phyloP scores from a whole-genome alignment of 1,140 invertebrate species.

The Temnothorax longispinosus region DNA sequence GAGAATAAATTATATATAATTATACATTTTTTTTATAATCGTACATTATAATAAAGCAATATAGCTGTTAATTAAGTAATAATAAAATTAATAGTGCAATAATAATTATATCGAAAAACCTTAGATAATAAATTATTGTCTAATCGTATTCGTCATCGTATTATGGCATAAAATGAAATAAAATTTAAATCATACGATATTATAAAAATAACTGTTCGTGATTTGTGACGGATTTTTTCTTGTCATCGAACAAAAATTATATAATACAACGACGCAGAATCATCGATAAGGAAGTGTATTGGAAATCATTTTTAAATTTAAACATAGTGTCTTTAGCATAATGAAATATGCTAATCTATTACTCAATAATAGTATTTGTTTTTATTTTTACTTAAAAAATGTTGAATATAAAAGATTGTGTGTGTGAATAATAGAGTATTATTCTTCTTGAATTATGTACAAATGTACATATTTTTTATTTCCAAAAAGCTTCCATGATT shows the following conservation, averaged over 20 bases:
- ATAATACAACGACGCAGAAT: slow-evolving; percentile 4
- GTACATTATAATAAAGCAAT: no score
- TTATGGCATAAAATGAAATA: background rate
- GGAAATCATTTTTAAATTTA: slow-evolving; percentile 48
- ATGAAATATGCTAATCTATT: slow-evolving; percentile 3
- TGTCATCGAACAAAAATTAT: background rate
- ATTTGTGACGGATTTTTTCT: background rate
- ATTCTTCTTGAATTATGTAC: background rate
- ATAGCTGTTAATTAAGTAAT: background rate
- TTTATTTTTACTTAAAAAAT: background rate
- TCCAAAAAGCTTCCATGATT: background rate
- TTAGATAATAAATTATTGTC: background rate
- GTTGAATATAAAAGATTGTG: background rate
- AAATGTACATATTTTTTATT: background rate
- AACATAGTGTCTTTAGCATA: background rate
- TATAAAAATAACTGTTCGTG: background rate
- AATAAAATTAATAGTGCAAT: background rate
- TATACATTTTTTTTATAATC: background rate
- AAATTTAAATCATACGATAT: background rate
- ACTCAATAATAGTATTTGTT: background rate
- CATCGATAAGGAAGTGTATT: background rate
- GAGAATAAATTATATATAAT: background rate
- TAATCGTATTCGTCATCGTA: background rate
- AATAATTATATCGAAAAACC: background rate
- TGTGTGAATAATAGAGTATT: background rate